phyloP scores from a whole-genome alignment of 2,888 invertebrate genomes.

The Acrocyrtus sp. region DNA sequence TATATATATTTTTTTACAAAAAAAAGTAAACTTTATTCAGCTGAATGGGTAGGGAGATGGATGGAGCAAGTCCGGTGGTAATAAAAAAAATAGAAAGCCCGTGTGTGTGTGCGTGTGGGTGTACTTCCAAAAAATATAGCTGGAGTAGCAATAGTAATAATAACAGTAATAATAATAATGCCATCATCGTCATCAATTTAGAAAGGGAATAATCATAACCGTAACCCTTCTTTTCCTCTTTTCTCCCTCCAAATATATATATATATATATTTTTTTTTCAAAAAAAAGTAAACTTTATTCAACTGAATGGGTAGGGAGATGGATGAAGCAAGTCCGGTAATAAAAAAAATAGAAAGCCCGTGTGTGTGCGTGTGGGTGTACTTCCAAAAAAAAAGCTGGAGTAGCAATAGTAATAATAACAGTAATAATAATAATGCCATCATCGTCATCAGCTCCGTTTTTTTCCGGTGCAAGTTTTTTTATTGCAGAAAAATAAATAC shows the following conservation, averaged over 20 bases:
- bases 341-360: slow-evolving; percentile 16
- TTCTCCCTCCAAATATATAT: slow-evolving; percentile 17
- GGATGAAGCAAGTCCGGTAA: slow-evolving; percentile 29
- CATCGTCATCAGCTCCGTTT: slow-evolving; percentile 42
- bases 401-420: slow-evolving; percentile 9
- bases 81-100: slow-evolving; percentile 20
- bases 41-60: slow-evolving; percentile 18
- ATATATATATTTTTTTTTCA: slow-evolving; percentile 23
- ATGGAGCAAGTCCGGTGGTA: slow-evolving; percentile 24
- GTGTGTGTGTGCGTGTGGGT: slow-evolving; percentile 25
- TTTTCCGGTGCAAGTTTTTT: no score
- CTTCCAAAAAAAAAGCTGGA: background rate
- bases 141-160: slow-evolving; percentile 10
- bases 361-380: slow-evolving; percentile 27
- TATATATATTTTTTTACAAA: slow-evolving; percentile 17
- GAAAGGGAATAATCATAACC: slow-evolving; percentile 28
- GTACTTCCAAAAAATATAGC: background rate
- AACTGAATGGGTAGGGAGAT: slow-evolving; percentile 12
- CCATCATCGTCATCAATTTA: slow-evolving; percentile 32
- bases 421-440: slow-evolving; percentile 27
- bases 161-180: slow-evolving; percentile 35
- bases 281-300: slow-evolving; percentile 8
- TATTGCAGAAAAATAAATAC: no score
- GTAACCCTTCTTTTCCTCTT: slow-evolving; percentile 33
- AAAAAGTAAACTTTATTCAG: slow-evolving; percentile 10